Conservation (phyloP, 2,888 invertebrate species). For the Drosophila prolongata region DNA sequence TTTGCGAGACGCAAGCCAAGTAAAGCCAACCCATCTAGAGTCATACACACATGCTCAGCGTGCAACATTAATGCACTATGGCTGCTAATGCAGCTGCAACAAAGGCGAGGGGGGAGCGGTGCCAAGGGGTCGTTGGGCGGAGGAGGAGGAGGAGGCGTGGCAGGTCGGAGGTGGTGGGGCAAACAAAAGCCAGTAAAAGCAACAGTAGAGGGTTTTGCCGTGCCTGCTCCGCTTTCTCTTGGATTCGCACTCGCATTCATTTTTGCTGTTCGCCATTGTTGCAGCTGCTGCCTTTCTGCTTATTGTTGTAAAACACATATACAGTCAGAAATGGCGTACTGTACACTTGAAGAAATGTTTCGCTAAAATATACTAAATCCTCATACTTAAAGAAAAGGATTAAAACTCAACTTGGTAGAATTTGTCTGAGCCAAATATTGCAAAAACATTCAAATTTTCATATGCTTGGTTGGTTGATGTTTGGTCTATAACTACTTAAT, state of each 20-base stretch:
- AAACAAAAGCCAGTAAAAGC: constrained; percentile 75
- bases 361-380: too few species aligned
- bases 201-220: constrained; percentile 47
- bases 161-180: constrained; percentile 18
- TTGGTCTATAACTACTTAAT: too few species aligned
- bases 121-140: neutral
- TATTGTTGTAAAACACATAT: constrained; percentile 52
- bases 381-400: too few species aligned
- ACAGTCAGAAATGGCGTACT: neutral
- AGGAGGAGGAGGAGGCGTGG: neutral
- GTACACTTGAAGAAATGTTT: neutral
- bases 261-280: constrained; percentile 67
- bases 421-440: too few species aligned
- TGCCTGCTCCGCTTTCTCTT: constrained; percentile 17
- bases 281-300: constrained; percentile 63
- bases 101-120: constrained; percentile 4
- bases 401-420: too few species aligned
- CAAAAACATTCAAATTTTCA: too few species aligned
- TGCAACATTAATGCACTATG: constrained; percentile 70
- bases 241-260: constrained; percentile 43
- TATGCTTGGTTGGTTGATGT: too few species aligned
- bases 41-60: constrained; percentile 32
- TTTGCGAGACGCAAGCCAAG: constrained; percentile 2
- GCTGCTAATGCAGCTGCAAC: constrained; percentile 59
- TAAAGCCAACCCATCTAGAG: constrained; percentile 22